phyloP scores from a whole-genome alignment of 2,113 vertebrate genomes.

The Propithecus coquereli region DNA sequence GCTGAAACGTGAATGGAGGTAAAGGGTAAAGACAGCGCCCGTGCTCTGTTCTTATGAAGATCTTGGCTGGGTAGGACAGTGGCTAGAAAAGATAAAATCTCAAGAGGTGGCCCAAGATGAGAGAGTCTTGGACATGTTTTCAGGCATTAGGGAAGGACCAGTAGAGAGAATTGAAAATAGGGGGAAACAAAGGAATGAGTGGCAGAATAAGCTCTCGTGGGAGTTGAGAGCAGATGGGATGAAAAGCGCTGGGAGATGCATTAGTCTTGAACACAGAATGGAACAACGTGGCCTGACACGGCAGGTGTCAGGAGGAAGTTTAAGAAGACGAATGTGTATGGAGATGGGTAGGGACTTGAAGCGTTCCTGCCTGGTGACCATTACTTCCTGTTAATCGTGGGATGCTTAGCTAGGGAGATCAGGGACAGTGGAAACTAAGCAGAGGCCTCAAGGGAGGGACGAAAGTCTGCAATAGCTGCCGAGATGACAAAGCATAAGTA shows the following conservation, averaged over 20 bases:
- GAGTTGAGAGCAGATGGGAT: neutral
- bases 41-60: neutral
- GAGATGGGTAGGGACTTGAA: neutral
- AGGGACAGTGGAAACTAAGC: neutral
- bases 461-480: neutral
- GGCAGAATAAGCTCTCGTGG: neutral
- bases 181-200: neutral
- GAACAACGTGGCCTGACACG: neutral
- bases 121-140: neutral
- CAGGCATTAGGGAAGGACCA: neutral
- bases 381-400: neutral
- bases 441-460: neutral
- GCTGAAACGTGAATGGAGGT: neutral
- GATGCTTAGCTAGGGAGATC: neutral
- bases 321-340: neutral
- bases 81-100: neutral
- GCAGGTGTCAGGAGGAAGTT: neutral
- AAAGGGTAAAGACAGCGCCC: neutral
- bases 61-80: neutral
- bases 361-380: neutral
- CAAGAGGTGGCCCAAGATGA: neutral
- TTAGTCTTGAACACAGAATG: neutral
- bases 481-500: neutral
- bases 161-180: neutral
- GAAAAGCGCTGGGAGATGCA: neutral